Percentiles rank a stretch among this genome's conserved stretches.
Conservation (phyloP, 2,888 invertebrate genomes). For the Eucriotettix oculatus region DNA sequence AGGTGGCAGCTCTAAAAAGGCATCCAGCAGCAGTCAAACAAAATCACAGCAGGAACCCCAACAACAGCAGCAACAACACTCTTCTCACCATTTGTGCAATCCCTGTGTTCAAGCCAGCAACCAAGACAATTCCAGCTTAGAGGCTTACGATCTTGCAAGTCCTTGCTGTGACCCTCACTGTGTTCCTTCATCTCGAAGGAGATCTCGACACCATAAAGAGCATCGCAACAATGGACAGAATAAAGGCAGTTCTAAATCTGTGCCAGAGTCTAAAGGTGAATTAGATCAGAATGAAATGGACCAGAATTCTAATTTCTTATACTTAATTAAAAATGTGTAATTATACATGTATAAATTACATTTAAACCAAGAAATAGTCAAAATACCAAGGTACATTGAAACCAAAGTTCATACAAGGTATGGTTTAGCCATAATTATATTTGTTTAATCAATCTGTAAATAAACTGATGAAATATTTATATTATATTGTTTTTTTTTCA, state of each 20-base stretch:
- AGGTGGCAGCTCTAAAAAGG: too few relatives aligned
- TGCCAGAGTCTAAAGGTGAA: conserved; percentile 7
- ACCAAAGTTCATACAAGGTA: too few relatives aligned
- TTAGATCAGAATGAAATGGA: neutral
- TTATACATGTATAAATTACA: too few relatives aligned
- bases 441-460: too few relatives aligned
- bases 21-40: neutral
- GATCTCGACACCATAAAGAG: conserved; percentile 40
- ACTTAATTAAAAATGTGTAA: too few relatives aligned
- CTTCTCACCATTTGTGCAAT: conserved; percentile 30
- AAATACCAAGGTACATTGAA: too few relatives aligned
- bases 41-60: neutral
- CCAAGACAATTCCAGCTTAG: conserved; percentile 60
- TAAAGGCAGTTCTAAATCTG: neutral
- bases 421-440: too few relatives aligned
- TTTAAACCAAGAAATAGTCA: too few relatives aligned
- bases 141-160: conserved; percentile 73
- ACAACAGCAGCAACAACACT: neutral
- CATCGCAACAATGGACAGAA: conserved; percentile 29
- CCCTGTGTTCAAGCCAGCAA: conserved; percentile 48
- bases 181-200: conserved; percentile 44
- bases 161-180: conserved; percentile 77
- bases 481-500: too few relatives aligned
- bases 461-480: too few relatives aligned
- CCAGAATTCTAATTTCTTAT: too few relatives aligned